Percentiles rank a stretch among this genome's conserved stretches.
These are phyloP conservation scores for Heliconius charithonia DNA, from an alignment of 2,888 invertebrate genomes.

Conservation along the genomic window DNA sequence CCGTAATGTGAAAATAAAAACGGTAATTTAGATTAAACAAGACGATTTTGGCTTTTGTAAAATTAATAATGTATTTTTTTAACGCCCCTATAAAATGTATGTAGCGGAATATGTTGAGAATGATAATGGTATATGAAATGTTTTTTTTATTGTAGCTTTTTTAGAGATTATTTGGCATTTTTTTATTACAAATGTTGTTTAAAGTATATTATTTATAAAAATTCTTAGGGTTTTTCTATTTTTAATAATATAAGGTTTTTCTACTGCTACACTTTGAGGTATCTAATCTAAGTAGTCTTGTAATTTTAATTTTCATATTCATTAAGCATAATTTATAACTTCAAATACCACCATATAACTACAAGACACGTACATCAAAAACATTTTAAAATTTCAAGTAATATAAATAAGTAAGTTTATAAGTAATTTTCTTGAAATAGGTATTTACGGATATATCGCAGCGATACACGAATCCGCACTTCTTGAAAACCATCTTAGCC, in stretches of 20 bases:
- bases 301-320: too few relatives aligned
- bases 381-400: not conserved
- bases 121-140: constrained; percentile 34
- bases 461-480: too few relatives aligned
- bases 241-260: too few relatives aligned
- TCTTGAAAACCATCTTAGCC: too few relatives aligned
- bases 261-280: too few relatives aligned
- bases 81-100: constrained; percentile 48
- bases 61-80: constrained; percentile 53
- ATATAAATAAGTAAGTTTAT: too few relatives aligned
- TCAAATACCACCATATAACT: too few relatives aligned
- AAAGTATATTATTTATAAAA: not conserved
- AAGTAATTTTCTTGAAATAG: too few relatives aligned
- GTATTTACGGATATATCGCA: too few relatives aligned
- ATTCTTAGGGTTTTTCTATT: not conserved
- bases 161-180: not conserved
- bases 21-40: constrained; percentile 59
- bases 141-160: constrained; percentile 16
- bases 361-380: too few relatives aligned
- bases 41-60: constrained; percentile 54
- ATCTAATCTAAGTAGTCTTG: too few relatives aligned
- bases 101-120: constrained; percentile 43
- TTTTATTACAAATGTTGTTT: not conserved
- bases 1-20: constrained; percentile 64
- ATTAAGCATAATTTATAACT: too few relatives aligned